Evolutionary conservation across 2,113 vertebrate genomes (phyloP).

Genomic region (Clarias magur): DNA sequence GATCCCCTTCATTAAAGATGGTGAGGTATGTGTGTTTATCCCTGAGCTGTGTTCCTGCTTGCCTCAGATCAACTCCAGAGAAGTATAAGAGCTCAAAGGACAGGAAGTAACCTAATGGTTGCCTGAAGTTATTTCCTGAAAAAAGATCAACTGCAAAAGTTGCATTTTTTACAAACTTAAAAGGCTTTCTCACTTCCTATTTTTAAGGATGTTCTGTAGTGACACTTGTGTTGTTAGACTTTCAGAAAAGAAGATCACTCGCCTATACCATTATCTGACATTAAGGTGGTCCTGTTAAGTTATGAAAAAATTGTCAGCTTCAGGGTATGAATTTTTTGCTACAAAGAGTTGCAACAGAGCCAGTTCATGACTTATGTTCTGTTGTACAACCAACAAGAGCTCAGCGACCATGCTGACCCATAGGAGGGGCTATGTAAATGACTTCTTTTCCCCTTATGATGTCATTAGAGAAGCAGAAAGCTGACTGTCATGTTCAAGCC

Average conservation of each 20-base stretch:
- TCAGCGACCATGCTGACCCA: too few species aligned
- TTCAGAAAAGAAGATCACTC: neutral
- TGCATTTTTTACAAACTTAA: neutral
- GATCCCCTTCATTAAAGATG: conserved; percentile 29
- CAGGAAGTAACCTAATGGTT: neutral
- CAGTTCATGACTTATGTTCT: too few species aligned
- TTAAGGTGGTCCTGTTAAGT: too few species aligned
- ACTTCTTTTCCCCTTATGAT: too few species aligned
- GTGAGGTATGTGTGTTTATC: neutral
- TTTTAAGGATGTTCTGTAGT: neutral
- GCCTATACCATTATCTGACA: neutral
- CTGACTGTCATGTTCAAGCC: too few species aligned
- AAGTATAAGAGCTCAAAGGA: neutral
- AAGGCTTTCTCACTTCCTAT: neutral
- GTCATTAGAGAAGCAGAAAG: too few species aligned
- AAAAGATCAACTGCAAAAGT: neutral
- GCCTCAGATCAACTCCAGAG: neutral
- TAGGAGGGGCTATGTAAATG: too few species aligned
- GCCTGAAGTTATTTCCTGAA: neutral
- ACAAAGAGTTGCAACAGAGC: too few species aligned
- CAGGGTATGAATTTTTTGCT: too few species aligned
- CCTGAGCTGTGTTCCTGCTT: conserved; percentile 15
- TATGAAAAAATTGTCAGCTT: too few species aligned
- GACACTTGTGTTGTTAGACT: neutral
- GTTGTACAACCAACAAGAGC: too few species aligned